Conservation (phyloP, 2,888 invertebrate species). For the Atrina japonica region DNA sequence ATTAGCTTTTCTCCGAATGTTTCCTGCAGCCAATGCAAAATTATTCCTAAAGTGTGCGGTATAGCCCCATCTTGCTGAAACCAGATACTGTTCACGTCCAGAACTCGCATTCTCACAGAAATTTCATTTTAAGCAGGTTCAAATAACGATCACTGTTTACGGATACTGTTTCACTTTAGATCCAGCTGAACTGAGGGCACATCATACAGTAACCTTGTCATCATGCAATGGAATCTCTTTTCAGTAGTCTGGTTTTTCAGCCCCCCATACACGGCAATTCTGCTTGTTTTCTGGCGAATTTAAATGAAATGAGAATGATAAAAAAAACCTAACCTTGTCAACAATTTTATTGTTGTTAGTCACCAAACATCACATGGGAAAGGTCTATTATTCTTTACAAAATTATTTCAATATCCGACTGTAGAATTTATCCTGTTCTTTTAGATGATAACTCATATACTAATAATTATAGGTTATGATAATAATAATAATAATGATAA, state of each 20-base stretch:
- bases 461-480: too few relatives aligned
- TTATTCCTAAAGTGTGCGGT: not conserved
- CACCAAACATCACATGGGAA: too few relatives aligned
- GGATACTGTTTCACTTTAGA: not conserved
- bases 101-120: constrained; percentile 1
- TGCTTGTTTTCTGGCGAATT: constrained; percentile 6
- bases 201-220: not conserved
- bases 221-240: not conserved
- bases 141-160: not conserved
- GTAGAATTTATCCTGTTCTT: too few relatives aligned
- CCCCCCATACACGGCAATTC: constrained; percentile 9
- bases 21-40: not conserved
- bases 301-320: constrained; percentile 2
- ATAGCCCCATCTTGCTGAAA: constrained; percentile 13
- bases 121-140: not conserved
- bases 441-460: too few relatives aligned
- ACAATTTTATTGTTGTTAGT: not conserved
- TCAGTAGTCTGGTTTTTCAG: not conserved
- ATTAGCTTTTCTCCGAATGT: constrained; percentile 19
- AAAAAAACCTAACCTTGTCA: constrained; percentile 7
- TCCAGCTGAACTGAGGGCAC: not conserved
- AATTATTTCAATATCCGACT: too few relatives aligned
- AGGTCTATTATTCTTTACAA: too few relatives aligned
- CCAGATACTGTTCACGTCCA: constrained; percentile 1
- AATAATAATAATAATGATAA: too few relatives aligned